Base-by-base conservation (phyloP, 2,113 vertebrate species). In the Notechis scutatus region DNA sequence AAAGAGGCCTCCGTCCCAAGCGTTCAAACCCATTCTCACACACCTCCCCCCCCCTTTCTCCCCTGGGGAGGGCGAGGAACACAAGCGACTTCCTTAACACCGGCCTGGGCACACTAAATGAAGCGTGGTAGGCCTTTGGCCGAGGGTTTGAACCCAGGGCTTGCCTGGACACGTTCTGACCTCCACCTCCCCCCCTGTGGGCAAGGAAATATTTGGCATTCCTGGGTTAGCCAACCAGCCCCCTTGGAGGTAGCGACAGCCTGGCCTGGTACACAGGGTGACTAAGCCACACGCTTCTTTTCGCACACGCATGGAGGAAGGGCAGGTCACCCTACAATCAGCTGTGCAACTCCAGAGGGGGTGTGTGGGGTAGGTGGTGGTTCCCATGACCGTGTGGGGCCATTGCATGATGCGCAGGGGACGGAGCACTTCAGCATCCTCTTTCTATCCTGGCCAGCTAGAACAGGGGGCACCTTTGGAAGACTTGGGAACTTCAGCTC, bases 171-270 rank as follows among this genome's bases (percentile, higher is more conserved):
- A 97, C 5, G 97, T 97, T 96, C 47, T 92, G 96, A 95, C 97
- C 95, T 96, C 96, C 95, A 0, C 47, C 6, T 7, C 47, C 47
- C 47, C 45, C n/a, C n/a, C n/a, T n/a, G n/a, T n/a, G 97, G 59
- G 96, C 96, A 93, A 94, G 96, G 97, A 98, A 98, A 98, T 98
- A 96, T 95, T 97, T 97, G 96, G 96, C 96, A 98, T 98, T 98
- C 97, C 96, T 97, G 89, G 97, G 96, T 9, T 39, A 29, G 91
- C 96, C 96, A 93, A 94, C 95, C 90, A 9, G 64, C 47, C 47
- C 50, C 92, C 92, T 95, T 93, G 12, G 0, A 14, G 94, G 96
- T 95, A 95, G 95, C 97, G 97, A 97, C 94, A 89, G 96, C 95
- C 94, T 93, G 86, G 94, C 95, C 95, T 93, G 64, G 95, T 95